Conservation (phyloP, 1,140 invertebrate species). For the Hyles euphorbiae region DNA sequence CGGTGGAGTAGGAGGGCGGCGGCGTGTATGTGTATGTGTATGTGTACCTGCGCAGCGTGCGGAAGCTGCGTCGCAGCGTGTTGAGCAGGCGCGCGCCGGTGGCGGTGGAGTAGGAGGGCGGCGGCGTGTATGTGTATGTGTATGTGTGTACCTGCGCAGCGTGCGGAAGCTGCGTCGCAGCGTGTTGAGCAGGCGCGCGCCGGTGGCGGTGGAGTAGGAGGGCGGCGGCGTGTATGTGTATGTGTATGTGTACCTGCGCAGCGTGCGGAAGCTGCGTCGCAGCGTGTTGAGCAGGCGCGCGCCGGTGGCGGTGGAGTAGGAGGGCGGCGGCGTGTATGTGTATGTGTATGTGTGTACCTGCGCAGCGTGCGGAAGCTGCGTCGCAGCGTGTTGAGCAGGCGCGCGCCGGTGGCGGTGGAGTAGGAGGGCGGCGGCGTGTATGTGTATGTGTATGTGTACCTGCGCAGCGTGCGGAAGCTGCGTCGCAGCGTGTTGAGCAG, state of each 20-base stretch:
- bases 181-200: slow-evolving; percentile 87
- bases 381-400: slow-evolving; percentile 86
- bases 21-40: slow-evolving; percentile 93
- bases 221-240: slow-evolving; percentile 93
- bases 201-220: slow-evolving; percentile 93
- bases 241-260: slow-evolving; percentile 47
- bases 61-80: slow-evolving; percentile 87
- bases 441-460: too few relatives aligned
- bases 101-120: slow-evolving; percentile 93
- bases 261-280: slow-evolving; percentile 84
- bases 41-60: slow-evolving; percentile 72
- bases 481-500: slow-evolving; percentile 86
- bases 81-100: slow-evolving; percentile 89
- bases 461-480: slow-evolving; percentile 81
- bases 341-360: slow-evolving; percentile 33
- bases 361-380: slow-evolving; percentile 82
- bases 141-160: slow-evolving; percentile 39
- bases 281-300: slow-evolving; percentile 88
- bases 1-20: slow-evolving; percentile 93
- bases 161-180: slow-evolving; percentile 87
- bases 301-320: slow-evolving; percentile 93
- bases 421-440: slow-evolving; percentile 95
- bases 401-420: slow-evolving; percentile 91
- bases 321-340: slow-evolving; percentile 95
- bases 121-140: slow-evolving; percentile 96